Evolutionary conservation across 2,113 vertebrate genomes (phyloP), one percentile per base, ranked within the genome.

Genomic region (Sterna hirundo): DNA sequence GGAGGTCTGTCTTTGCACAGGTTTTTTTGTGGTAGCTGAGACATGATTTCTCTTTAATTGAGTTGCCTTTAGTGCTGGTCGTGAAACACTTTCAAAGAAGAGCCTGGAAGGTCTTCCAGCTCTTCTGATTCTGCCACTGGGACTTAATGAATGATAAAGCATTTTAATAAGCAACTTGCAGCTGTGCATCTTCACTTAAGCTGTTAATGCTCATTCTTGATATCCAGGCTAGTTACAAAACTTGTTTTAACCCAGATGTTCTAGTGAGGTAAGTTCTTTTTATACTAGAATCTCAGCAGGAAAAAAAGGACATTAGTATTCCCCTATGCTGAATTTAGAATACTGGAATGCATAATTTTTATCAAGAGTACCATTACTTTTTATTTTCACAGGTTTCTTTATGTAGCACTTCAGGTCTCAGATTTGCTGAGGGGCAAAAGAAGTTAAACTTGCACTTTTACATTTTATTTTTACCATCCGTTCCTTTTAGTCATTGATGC

Each of bases 391-490:
- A 29, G n/a, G 29, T 96, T 97, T 97, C 85, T 96, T 95, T 94
- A 52, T 58, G 75, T 91, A 87, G 77, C 57, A 55, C 68, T 94
- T 94, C 49, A 85, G 86, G 75, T 62, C 74, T 96, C 64, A 92
- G 83, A 93, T 97, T 96, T 98, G 87, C 93, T 97, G 92, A 87
- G 94, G 84, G 82, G 93, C 52, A 90, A 93, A 95, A 95, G 82
- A 97, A 97, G 95, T 98, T 96, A 97, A 96, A 94, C 92, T 90
- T 94, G 85, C 86, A 83, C 80, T 97, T 96, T 85, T 88, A 90
- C 77, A 65, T 96, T 96, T 96, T 96, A 97, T 96, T 97, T 97
- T 96, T 96, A 71, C 49, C 80, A 93, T 96, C 40, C 12, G 1
- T 95, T 96, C 80, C 92, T 94, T 91, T 95, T 47, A 82, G 75